Evolutionary conservation across 2,888 invertebrate genomes (phyloP).

Genomic region (Machimus rusticus): DNA sequence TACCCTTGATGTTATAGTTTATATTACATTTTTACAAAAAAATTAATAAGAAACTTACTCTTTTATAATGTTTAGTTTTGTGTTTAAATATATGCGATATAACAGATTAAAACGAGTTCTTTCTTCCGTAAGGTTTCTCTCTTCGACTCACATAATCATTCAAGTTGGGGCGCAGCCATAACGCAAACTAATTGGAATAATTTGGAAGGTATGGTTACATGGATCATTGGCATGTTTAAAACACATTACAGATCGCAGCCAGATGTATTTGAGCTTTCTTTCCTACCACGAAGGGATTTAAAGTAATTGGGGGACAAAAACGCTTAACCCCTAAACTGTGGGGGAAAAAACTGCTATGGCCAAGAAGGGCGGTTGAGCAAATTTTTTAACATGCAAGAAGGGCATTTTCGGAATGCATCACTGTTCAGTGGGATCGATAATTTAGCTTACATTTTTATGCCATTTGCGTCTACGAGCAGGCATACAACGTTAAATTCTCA

Average conservation of each 20-base stretch:
- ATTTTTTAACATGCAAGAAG: too few species aligned
- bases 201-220: conserved; percentile 39
- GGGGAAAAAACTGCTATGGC: too few species aligned
- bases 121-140: conserved; percentile 34
- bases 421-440: too few species aligned
- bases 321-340: too few species aligned
- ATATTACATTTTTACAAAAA: too few species aligned
- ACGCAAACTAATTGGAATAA: conserved; percentile 43
- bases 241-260: conserved; percentile 43
- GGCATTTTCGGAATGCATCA: too few species aligned
- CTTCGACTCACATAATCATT: conserved; percentile 46
- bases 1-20: too few species aligned
- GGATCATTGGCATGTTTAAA: conserved; percentile 44
- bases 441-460: too few species aligned
- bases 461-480: too few species aligned
- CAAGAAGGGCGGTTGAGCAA: too few species aligned
- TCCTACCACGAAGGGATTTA: conserved; percentile 14
- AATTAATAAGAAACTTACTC: too few species aligned
- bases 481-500: not conserved
- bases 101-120: not conserved
- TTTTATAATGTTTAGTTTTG: not conserved
- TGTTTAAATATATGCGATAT: not conserved
- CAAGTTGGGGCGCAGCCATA: conserved; percentile 41
- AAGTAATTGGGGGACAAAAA: not conserved
- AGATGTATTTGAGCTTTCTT: conserved; percentile 46